A percentile compares a stretch with the other conserved stretches of the same genome.
Conservation (phyloP, 2,113 vertebrate genomes). For the Cyphomyrus plagiostoma region DNA sequence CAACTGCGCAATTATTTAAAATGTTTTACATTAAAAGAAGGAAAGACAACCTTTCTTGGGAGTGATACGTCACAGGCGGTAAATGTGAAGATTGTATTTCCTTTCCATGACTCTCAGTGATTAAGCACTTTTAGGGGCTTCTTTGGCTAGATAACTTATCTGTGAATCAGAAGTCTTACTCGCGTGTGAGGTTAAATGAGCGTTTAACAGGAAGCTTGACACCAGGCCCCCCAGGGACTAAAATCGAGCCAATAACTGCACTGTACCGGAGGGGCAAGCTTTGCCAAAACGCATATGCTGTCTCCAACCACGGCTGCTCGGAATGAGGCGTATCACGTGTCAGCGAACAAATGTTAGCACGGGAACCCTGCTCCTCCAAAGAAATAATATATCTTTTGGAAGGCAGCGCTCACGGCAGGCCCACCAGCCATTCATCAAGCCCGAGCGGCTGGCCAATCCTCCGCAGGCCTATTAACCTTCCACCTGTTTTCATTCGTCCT, state of each 20-base stretch:
- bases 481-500: conserved; percentile 87
- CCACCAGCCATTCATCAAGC: conserved; percentile 95
- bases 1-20: background rate
- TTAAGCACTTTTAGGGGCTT: background rate
- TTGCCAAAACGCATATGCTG: conserved; percentile 77
- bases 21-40: background rate
- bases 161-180: background rate
- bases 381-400: conserved; percentile 99
- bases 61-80: background rate
- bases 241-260: conserved; percentile 47
- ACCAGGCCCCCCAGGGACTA: conserved; percentile 28
- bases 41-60: background rate
- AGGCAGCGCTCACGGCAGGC: conserved; percentile 90
- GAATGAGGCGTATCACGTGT: conserved; percentile 82
- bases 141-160: background rate
- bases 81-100: background rate
- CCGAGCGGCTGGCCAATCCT: conserved; percentile 92
- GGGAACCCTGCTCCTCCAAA: conserved; percentile 97
- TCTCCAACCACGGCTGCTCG: conserved; percentile 73
- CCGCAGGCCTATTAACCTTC: conserved; percentile 99
- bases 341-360: conserved; percentile 89
- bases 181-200: conserved; percentile 39
- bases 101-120: background rate
- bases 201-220: conserved; percentile 57
- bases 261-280: conserved; percentile 72